Conservation (phyloP, 2,888 invertebrate species). For the Gordius sp. region DNA sequence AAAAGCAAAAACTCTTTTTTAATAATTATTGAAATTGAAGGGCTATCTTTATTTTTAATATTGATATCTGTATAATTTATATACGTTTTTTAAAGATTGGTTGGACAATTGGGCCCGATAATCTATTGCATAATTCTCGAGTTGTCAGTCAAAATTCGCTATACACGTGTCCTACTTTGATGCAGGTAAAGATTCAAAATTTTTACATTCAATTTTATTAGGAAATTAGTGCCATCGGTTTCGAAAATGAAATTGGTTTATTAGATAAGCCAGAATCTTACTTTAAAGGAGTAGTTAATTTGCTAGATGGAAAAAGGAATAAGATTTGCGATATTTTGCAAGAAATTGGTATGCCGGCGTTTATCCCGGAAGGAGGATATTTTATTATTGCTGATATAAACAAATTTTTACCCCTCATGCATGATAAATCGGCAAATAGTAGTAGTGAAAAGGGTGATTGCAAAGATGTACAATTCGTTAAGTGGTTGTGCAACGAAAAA, state of each 20-base stretch:
- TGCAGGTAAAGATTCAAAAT: slow-evolving; percentile 38
- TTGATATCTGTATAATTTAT: not conserved
- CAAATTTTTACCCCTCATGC: too few relatives aligned
- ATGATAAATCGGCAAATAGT: too few relatives aligned
- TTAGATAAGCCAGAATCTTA: slow-evolving; percentile 50
- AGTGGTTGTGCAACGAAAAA: slow-evolving; percentile 70
- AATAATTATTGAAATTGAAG: too few relatives aligned
- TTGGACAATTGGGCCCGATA: slow-evolving; percentile 70
- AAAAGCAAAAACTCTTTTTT: too few relatives aligned
- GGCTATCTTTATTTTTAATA: too few relatives aligned
- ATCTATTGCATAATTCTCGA: slow-evolving; percentile 50
- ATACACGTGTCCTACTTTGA: slow-evolving; percentile 62
- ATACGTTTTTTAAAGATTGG: slow-evolving; percentile 38
- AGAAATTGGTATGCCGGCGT: slow-evolving; percentile 61
- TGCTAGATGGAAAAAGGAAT: slow-evolving; percentile 51
- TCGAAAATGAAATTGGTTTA: slow-evolving; percentile 53
- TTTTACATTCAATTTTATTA: slow-evolving; percentile 26
- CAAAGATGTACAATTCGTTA: slow-evolving; percentile 66
- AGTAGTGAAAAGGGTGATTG: too few relatives aligned
- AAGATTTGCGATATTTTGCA: slow-evolving; percentile 44
- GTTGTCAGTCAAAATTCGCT: slow-evolving; percentile 72
- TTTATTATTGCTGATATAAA: slow-evolving; percentile 84
- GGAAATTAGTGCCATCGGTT: slow-evolving; percentile 66
- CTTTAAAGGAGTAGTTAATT: slow-evolving; percentile 45
- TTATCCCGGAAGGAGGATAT: slow-evolving; percentile 80